A percentile compares a stretch with the other conserved stretches of the same genome.
Evolutionary conservation across 2,797 vertebrate species (phyloP).

Genomic region (Sarcophilus harrisii): DNA sequence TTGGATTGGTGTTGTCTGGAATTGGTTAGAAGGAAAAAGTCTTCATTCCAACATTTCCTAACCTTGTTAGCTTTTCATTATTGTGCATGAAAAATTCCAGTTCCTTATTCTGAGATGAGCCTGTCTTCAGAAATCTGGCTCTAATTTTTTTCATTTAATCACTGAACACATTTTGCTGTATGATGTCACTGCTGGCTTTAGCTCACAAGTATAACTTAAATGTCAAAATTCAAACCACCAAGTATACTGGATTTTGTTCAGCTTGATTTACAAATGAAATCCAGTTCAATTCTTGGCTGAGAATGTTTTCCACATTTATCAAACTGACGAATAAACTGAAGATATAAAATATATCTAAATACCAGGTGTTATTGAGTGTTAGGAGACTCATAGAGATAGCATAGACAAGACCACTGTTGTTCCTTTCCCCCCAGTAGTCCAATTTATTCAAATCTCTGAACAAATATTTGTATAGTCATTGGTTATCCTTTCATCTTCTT

Average conservation of each 20-base stretch:
- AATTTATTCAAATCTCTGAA: slow-evolving; percentile 67
- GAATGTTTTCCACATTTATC: slow-evolving; percentile 78
- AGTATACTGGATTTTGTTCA: slow-evolving; percentile 73
- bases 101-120: slow-evolving; percentile 69
- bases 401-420: slow-evolving; percentile 51
- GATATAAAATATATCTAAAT: slow-evolving; percentile 73
- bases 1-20: slow-evolving; percentile 71
- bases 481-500: slow-evolving; percentile 48
- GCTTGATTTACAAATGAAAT: slow-evolving; percentile 80
- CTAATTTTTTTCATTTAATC: slow-evolving; percentile 50
- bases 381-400: slow-evolving; percentile 44
- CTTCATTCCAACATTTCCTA: slow-evolving; percentile 62
- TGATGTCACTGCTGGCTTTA: slow-evolving; percentile 81
- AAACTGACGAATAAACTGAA: slow-evolving; percentile 78
- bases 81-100: slow-evolving; percentile 72
- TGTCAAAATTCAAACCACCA: slow-evolving; percentile 77
- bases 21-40: slow-evolving; percentile 68
- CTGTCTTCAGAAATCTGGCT: slow-evolving; percentile 77
- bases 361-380: slow-evolving; percentile 73
- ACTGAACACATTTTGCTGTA: slow-evolving; percentile 65
- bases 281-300: slow-evolving; percentile 79
- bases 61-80: slow-evolving; percentile 70
- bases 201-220: slow-evolving; percentile 73
- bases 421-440: slow-evolving; percentile 39
- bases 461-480: slow-evolving; percentile 61